A percentile compares a stretch with the other conserved stretches of the same genome.
Conservation (phyloP, 1,140 invertebrate genomes). For the Heterodera schachtii region DNA sequence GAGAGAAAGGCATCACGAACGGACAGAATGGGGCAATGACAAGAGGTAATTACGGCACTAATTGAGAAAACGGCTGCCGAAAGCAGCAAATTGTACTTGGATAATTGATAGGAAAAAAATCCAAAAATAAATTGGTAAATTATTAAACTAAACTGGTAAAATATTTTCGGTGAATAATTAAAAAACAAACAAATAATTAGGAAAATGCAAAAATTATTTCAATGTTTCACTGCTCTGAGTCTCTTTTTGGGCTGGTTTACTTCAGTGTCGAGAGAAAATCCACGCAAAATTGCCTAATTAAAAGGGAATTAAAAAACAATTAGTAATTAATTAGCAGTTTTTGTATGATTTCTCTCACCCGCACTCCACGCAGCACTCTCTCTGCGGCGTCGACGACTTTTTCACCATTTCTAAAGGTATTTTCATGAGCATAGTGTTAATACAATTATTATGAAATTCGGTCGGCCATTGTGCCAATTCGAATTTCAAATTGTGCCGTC, state of each 20-base stretch:
- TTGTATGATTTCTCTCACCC: background rate
- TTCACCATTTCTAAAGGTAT: background rate
- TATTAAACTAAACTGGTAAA: no score
- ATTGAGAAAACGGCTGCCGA: background rate
- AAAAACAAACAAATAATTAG: no score
- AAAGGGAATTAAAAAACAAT: background rate
- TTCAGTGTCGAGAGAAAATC: slow-evolving; percentile 20
- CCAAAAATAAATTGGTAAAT: background rate
- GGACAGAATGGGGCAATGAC: no score
- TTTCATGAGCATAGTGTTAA: no score
- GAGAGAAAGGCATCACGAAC: no score
- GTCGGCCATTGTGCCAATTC: no score
- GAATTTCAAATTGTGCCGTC: no score
- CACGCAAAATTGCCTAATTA: slow-evolving; percentile 16
- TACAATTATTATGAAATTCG: no score
- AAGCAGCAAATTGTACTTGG: background rate
- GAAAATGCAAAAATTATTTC: no score
- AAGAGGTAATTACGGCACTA: background rate
- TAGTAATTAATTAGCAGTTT: no score
- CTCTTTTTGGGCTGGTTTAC: background rate
- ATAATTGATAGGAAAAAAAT: background rate
- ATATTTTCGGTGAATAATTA: no score
- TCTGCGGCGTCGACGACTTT: background rate
- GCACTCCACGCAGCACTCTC: slow-evolving; percentile 27
- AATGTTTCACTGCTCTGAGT: no score